Conservation (phyloP, 2,113 vertebrate species). For the Chaetorhynchus papuensis region DNA sequence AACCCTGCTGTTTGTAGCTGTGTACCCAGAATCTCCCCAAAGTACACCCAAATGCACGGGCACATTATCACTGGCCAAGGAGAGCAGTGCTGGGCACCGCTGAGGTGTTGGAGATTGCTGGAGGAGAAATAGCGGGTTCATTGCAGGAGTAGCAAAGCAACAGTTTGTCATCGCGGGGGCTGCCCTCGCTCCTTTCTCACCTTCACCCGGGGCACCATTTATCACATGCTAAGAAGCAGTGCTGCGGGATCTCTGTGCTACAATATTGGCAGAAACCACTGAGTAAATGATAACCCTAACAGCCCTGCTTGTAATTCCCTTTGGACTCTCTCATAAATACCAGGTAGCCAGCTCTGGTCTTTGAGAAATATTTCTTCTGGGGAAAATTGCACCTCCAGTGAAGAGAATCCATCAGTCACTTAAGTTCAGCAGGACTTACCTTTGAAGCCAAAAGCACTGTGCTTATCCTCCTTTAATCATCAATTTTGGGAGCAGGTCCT, state of each 20-base stretch:
- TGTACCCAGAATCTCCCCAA: not conserved
- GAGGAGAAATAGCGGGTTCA: not conserved
- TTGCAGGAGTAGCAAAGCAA: not conserved
- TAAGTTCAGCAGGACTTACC: constrained; percentile 6
- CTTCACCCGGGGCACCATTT: not conserved
- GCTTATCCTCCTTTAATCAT: constrained; percentile 2
- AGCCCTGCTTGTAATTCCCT: constrained; percentile 7
- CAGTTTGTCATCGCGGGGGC: not conserved
- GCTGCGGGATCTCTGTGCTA: not conserved
- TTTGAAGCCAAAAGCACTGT: not conserved
- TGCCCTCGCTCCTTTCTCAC: not conserved
- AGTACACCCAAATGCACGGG: accelerated
- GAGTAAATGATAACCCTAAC: constrained; percentile 29
- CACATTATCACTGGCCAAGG: not conserved
- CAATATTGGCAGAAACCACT: not conserved
- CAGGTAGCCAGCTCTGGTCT: not conserved
- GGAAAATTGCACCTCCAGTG: constrained; percentile 9
- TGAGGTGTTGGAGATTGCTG: not conserved
- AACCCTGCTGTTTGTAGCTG: not conserved
- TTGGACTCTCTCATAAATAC: constrained; percentile 15
- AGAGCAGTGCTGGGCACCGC: not conserved
- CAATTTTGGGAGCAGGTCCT: not conserved
- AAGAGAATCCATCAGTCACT: constrained; percentile 27
- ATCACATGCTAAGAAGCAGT: constrained; percentile 3
- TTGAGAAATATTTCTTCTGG: constrained; percentile 17